Evolutionary conservation across 2,113 vertebrate genomes (phyloP).

Genomic region (Phrynocephalus versicolor): DNA sequence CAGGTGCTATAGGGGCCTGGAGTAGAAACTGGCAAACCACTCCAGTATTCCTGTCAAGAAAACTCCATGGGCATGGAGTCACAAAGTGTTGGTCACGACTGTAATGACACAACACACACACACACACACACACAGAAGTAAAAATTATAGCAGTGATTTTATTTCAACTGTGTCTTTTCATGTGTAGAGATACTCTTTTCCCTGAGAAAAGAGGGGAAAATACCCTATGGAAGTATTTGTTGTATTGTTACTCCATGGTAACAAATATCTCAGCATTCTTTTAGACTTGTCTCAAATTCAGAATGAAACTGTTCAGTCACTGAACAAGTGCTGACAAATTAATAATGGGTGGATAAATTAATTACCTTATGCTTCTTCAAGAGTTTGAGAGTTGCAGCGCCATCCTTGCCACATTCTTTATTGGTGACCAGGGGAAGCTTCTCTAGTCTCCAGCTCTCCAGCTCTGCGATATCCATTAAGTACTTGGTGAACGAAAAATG

Average conservation of each 20-base stretch:
- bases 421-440: conserved; percentile 73
- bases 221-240: too few species aligned
- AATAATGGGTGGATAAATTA: not conserved
- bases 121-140: not conserved
- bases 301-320: not conserved
- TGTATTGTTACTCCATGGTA: not conserved
- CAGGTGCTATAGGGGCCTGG: not conserved
- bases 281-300: too few species aligned
- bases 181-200: too few species aligned
- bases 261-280: not conserved
- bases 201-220: too few species aligned
- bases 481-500: conserved; percentile 70
- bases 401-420: conserved; percentile 81
- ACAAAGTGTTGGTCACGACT: too few species aligned
- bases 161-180: too few species aligned
- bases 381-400: conserved; percentile 77
- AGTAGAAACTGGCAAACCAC: too few species aligned
- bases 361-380: conserved; percentile 85
- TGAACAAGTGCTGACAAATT: not conserved
- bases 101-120: too few species aligned
- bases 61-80: too few species aligned
- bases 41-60: too few species aligned
- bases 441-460: conserved; percentile 82
- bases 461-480: conserved; percentile 81
- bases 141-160: not conserved